These are phyloP conservation scores for Calycopis cecrops DNA, from an alignment of 1,140 invertebrate species.

Conservation along the genomic window DNA sequence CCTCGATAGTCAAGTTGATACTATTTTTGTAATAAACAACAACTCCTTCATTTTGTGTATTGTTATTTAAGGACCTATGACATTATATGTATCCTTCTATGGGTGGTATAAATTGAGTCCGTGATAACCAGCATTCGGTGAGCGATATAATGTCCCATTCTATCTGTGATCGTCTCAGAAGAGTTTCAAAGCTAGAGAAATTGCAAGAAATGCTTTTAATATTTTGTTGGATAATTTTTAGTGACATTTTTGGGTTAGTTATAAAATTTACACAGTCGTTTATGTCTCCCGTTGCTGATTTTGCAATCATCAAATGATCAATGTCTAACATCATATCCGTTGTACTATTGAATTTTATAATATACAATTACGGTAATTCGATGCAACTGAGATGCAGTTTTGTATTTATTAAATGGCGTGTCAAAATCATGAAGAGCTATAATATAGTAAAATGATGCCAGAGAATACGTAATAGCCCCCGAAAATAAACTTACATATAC, in stretches of 20 bases:
- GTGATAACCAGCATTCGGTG: slow-evolving; percentile 16
- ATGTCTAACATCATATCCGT: too few species aligned
- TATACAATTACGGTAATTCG: too few species aligned
- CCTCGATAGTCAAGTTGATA: background rate
- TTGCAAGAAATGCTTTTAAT: slow-evolving; percentile 15
- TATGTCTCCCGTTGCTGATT: too few species aligned
- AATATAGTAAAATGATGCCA: too few species aligned
- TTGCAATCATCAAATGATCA: too few species aligned
- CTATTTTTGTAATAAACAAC: slow-evolving; percentile 7
- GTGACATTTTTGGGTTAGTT: background rate
- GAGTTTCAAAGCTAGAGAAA: slow-evolving; percentile 3
- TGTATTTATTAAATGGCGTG: too few species aligned
- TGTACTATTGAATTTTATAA: too few species aligned
- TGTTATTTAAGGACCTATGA: background rate
- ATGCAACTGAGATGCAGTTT: too few species aligned
- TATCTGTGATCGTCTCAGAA: slow-evolving; percentile 4
- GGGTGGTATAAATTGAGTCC: background rate
- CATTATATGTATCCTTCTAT: slow-evolving; percentile 3
- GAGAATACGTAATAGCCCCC: too few species aligned
- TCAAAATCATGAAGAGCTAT: too few species aligned
- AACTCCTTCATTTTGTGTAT: slow-evolving; percentile 15
- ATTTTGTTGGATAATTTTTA: slow-evolving; percentile 18
- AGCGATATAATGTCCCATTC: slow-evolving; percentile 17
- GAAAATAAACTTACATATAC: too few species aligned
- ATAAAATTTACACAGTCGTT: too few species aligned